Evolutionary conservation across 2,888 invertebrate species (phyloP), one percentile per base, ranked within the genome.

Genomic region (Chaetogeoica ovagalla): DNA sequence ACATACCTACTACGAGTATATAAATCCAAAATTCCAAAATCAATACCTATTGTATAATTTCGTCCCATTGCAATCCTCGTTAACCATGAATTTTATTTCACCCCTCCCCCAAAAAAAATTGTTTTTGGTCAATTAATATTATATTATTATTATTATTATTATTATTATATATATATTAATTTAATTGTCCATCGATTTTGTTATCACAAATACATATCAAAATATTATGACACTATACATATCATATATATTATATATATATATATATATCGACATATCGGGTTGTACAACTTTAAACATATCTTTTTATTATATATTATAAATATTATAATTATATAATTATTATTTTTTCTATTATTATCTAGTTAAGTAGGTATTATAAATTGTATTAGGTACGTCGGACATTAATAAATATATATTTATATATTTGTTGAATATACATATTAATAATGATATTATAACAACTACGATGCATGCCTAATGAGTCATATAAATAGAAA

Each of bases 211-310:
- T 71, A 70, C 70, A 75, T 75, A 75, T 65, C 75, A 66, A 39
- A 65, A 39, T 23, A 17, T 7, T n/a, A 39, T 17, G 8, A 74
- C 48, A 62, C 23, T 55, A 73, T 63, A 66, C 75, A 75, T 75
- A 75, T 75, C 75, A 75, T 66, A 75, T 66, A n/a, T n/a, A n/a
- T n/a, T n/a, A n/a, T n/a, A n/a, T n/a, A n/a, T n/a, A n/a, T n/a
- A n/a, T n/a, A n/a, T n/a, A n/a, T n/a, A 70, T 68, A 48, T 13
- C 48, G 48, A 48, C 48, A 13, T 48, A 48, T 48, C 48, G 13
- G 7, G 59, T 48, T 70, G 69, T 70, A 70, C 52, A 62, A 77
- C 77, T 70, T 77, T 77, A 70, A 77, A 77, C 77, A 77, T 77
- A 77, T 77, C 77, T 69, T 70, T 69, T 77, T 77, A 77, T 57